Evolutionary conservation across 1,140 invertebrate species (phyloP).

Genomic region (Agrypnia vestita): DNA sequence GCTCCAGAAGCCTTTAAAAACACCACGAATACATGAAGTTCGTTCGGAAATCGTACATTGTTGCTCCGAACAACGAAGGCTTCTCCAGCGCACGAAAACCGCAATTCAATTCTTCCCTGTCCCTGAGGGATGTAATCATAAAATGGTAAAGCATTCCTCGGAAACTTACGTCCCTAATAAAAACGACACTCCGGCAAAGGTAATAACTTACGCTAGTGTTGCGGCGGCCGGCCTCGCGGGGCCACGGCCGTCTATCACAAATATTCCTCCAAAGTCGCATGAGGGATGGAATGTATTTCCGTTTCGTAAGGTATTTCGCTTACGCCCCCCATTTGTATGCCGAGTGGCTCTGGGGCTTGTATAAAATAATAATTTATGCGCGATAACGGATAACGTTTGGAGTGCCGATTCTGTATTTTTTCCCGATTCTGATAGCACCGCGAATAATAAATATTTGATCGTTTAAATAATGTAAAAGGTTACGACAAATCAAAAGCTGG

Average conservation of each 20-base stretch:
- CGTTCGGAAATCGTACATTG: conserved; percentile 5
- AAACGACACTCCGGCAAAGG: conserved; percentile 39
- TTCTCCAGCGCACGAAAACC: not conserved
- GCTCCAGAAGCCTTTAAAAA: too few relatives aligned
- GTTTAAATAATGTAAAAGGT: conserved; percentile 10
- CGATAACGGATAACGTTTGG: conserved; percentile 49
- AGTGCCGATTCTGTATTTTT: conserved; percentile 34
- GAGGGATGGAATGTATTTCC: conserved; percentile 37
- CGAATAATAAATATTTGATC: conserved; percentile 25
- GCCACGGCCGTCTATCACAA: conserved; percentile 51
- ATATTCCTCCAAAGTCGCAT: conserved; percentile 47
- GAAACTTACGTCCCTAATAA: conserved; percentile 44
- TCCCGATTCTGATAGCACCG: conserved; percentile 7
- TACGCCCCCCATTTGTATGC: conserved; percentile 54
- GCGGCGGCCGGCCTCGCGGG: not conserved
- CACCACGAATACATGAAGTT: too few relatives aligned
- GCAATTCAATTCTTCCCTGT: conserved; percentile 25
- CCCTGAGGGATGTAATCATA: conserved; percentile 41
- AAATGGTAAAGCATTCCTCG: conserved; percentile 27
- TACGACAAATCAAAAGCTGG: not conserved
- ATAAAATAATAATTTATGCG: conserved; percentile 61
- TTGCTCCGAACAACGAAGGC: not conserved
- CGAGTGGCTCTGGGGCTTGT: conserved; percentile 45
- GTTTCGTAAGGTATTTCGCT: conserved; percentile 23
- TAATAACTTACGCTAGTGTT: conserved; percentile 36